Percentiles rank a stretch among this genome's conserved stretches.
Conservation (phyloP, 2,888 invertebrate genomes). For the Microchrysa polita region DNA sequence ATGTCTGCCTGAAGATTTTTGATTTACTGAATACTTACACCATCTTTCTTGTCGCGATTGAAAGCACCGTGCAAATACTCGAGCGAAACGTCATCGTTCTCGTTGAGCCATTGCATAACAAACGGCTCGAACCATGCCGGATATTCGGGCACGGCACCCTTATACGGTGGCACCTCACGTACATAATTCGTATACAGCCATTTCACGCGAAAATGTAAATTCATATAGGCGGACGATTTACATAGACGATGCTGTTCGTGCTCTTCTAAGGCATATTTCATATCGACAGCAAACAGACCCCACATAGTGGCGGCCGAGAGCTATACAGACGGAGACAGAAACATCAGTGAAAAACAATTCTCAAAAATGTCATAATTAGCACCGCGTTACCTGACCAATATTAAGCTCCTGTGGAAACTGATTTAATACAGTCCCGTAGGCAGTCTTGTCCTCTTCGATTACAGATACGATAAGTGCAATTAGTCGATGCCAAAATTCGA, state of each 20-base stretch:
- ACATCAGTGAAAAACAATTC: slow-evolving; percentile 15
- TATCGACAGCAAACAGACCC: slow-evolving; percentile 95
- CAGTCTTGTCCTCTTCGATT: slow-evolving; percentile 98
- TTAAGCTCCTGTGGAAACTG: slow-evolving; percentile 99
- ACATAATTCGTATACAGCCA: slow-evolving; percentile 99
- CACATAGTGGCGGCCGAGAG: slow-evolving; percentile 98
- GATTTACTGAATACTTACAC: slow-evolving; percentile 70
- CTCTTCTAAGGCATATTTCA: slow-evolving; percentile 98
- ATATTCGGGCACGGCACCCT: slow-evolving; percentile 97
- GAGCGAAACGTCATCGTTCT: slow-evolving; percentile 98
- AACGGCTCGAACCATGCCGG: slow-evolving; percentile 99
- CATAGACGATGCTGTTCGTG: slow-evolving; percentile 95
- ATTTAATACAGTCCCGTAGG: slow-evolving; percentile 97
- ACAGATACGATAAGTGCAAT: slow-evolving; percentile 97
- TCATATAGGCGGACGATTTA: slow-evolving; percentile 99
- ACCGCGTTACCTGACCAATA: slow-evolving; percentile 85
- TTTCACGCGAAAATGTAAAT: slow-evolving; percentile 98
- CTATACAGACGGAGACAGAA: slow-evolving; percentile 64
- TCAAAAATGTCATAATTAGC: neutral
- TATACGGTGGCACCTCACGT: slow-evolving; percentile 96
- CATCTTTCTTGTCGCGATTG: slow-evolving; percentile 95
- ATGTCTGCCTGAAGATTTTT: no score
- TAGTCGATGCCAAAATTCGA: slow-evolving; percentile 98
- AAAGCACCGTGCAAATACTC: slow-evolving; percentile 99
- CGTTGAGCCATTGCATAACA: slow-evolving; percentile 99